Conservation (phyloP, 2,888 invertebrate genomes). For the Stenolophus ochropezus region DNA sequence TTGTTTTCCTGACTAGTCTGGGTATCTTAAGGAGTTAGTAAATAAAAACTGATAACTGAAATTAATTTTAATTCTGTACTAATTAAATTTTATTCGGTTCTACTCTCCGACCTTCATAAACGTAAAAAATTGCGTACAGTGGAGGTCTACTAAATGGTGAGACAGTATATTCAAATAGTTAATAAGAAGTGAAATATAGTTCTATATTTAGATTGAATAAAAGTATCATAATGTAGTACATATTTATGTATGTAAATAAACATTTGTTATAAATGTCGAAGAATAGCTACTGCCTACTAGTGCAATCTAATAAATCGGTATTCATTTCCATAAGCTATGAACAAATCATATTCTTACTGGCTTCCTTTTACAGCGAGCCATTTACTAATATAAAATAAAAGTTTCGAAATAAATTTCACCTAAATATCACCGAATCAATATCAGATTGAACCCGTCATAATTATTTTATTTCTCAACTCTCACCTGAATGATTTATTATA, state of each 20-base stretch:
- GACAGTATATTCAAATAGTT: too few relatives aligned
- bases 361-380: neutral
- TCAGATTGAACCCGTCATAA: constrained; percentile 15
- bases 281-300: neutral
- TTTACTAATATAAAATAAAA: neutral
- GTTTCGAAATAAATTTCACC: constrained; percentile 16
- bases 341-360: neutral
- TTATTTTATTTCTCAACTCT: constrained; percentile 21
- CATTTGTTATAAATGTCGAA: neutral
- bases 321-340: too few relatives aligned
- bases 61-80: too few relatives aligned
- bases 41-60: too few relatives aligned
- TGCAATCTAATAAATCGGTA: too few relatives aligned
- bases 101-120: too few relatives aligned
- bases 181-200: neutral
- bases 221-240: neutral
- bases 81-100: too few relatives aligned
- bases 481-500: constrained; percentile 18
- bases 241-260: neutral
- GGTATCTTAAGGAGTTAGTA: too few relatives aligned
- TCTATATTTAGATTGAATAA: neutral
- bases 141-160: too few relatives aligned
- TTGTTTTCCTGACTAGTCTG: too few relatives aligned
- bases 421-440: neutral
- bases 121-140: too few relatives aligned